These are phyloP conservation scores for Myopa testacea DNA, from an alignment of 2,888 invertebrate species.

Conservation along the genomic window DNA sequence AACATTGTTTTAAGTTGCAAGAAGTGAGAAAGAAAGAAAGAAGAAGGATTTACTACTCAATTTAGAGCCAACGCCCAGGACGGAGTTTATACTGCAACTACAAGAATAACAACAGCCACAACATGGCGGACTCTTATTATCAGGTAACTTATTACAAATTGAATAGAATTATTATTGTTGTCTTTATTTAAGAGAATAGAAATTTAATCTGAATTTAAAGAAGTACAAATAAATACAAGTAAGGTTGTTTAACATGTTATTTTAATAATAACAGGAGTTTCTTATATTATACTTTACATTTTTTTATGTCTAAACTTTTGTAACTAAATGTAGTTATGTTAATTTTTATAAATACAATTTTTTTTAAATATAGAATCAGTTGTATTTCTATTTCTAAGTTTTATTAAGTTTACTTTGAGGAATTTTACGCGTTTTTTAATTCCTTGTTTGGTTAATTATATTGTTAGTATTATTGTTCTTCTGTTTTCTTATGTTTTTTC, in stretches of 20 bases:
- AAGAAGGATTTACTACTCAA: background rate
- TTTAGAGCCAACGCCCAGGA: background rate
- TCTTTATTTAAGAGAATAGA: background rate
- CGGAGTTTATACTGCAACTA: background rate
- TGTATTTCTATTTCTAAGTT: too few species aligned
- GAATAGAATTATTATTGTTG: background rate
- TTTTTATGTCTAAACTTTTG: too few species aligned
- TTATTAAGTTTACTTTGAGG: background rate
- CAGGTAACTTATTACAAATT: slow-evolving; percentile 59
- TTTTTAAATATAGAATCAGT: background rate
- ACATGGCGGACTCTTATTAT: slow-evolving; percentile 69
- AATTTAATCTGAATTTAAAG: background rate
- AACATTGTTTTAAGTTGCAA: background rate
- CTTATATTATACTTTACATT: too few species aligned
- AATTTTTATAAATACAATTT: background rate
- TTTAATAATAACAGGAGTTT: too few species aligned
- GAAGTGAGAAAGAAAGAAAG: slow-evolving; percentile 4
- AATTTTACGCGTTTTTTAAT: background rate
- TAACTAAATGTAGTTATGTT: background rate
- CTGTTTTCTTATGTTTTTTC: background rate
- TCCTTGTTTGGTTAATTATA: background rate
- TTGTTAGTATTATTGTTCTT: background rate
- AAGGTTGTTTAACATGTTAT: too few species aligned
- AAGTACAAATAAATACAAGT: too few species aligned
- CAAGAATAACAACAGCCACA: slow-evolving; percentile 45